phyloP scores from a whole-genome alignment of 2,797 vertebrate species.

The Pogoniulus pusillus region DNA sequence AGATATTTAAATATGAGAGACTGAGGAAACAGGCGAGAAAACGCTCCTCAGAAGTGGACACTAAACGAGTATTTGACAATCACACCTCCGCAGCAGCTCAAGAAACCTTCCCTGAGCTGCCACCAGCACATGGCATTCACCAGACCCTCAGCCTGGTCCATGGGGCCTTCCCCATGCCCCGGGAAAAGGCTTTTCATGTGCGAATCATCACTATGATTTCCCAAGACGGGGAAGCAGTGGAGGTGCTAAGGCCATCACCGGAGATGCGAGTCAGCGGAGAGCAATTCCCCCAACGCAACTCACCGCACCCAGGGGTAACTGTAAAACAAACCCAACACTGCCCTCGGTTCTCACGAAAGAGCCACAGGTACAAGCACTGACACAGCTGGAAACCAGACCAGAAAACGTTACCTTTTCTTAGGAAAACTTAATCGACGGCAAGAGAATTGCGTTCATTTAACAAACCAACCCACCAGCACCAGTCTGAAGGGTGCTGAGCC shows the following conservation, averaged over 20 bases:
- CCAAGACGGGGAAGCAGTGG: neutral
- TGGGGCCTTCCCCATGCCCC: neutral
- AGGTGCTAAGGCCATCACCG: accelerated
- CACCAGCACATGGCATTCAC: neutral
- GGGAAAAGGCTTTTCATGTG: neutral
- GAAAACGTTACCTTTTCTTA: neutral
- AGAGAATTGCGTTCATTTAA: neutral
- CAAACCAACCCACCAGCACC: too few species aligned
- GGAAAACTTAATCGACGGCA: neutral
- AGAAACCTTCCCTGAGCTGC: neutral
- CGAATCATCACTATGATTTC: neutral
- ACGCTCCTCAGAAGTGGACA: neutral
- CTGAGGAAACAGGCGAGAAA: neutral
- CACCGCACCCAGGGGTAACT: neutral
- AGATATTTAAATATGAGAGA: neutral
- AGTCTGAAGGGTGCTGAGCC: neutral
- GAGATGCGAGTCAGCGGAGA: neutral
- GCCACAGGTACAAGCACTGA: neutral
- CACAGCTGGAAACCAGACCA: neutral
- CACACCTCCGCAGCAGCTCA: neutral
- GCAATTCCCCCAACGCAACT: neutral
- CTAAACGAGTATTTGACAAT: neutral
- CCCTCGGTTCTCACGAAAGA: neutral
- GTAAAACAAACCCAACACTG: neutral
- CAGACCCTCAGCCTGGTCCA: accelerated